phyloP scores from a whole-genome alignment of 2,113 vertebrate species.

The Jacana jacana region DNA sequence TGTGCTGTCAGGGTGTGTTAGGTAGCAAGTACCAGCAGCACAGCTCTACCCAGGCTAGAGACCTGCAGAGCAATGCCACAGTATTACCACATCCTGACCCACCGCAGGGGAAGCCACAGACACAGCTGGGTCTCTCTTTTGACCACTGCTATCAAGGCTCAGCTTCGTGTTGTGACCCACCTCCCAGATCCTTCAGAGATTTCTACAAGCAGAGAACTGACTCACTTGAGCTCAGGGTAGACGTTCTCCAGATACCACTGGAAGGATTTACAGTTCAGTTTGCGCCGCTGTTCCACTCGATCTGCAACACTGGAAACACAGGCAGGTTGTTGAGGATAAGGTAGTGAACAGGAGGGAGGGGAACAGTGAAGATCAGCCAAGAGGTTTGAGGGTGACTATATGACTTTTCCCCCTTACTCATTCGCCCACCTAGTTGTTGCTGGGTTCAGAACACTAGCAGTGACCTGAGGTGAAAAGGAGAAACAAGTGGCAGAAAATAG shows the following conservation, averaged over 20 bases:
- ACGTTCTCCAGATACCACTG: constrained; percentile 98
- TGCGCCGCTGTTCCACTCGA: constrained; percentile 85
- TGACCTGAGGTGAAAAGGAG: not conserved
- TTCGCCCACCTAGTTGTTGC: not conserved
- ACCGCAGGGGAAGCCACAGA: not conserved
- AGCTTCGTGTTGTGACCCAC: not conserved
- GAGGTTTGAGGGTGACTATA: not conserved
- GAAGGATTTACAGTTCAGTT: constrained; percentile 95
- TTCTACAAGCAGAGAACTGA: not conserved
- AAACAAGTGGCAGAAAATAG: not conserved
- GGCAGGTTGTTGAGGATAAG: not conserved
- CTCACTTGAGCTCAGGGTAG: constrained; percentile 96
- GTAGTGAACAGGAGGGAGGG: not conserved
- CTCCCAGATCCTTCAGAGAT: not conserved
- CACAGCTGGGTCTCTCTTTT: not conserved
- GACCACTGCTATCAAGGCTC: not conserved
- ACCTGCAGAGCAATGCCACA: not conserved
- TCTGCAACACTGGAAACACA: constrained; percentile 84
- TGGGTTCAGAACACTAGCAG: not conserved
- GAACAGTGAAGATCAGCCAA: not conserved
- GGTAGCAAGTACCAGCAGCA: not conserved
- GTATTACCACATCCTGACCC: not conserved
- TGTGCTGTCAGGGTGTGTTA: not conserved
- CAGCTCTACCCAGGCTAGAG: not conserved
- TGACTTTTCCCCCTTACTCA: not conserved